Conservation (phyloP, 2,888 invertebrate genomes). For the Doris montereyensis region DNA sequence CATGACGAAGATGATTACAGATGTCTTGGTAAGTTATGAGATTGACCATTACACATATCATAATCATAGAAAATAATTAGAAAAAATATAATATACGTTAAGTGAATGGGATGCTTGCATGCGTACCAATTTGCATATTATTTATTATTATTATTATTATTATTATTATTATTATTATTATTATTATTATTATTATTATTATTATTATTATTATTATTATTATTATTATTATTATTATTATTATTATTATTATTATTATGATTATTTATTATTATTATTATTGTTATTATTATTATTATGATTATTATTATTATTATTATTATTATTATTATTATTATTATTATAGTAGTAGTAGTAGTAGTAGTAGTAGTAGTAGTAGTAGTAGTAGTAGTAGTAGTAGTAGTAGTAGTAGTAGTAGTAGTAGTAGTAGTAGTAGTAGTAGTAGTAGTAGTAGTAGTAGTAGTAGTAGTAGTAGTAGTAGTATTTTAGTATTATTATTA, state of each 20-base stretch:
- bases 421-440: background rate
- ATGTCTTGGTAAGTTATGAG: conserved; percentile 44
- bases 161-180: background rate
- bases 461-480: conserved; percentile 17
- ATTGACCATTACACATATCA: no score
- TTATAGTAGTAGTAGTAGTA: conserved; percentile 28
- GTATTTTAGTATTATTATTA: no score
- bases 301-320: background rate
- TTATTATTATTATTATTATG: background rate
- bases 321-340: background rate
- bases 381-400: conserved; percentile 26
- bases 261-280: no score
- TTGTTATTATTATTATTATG: background rate
- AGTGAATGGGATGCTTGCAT: no score
- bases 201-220: background rate
- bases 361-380: conserved; percentile 32
- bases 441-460: conserved; percentile 20
- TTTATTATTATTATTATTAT: no score
- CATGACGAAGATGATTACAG: conserved; percentile 75
- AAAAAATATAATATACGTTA: no score
- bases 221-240: background rate
- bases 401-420: conserved; percentile 11
- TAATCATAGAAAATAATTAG: no score
- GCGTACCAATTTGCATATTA: no score
- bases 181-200: background rate